Evolutionary conservation across 2,113 vertebrate genomes (phyloP).

Genomic region (Hymenochirus boettgeri): DNA sequence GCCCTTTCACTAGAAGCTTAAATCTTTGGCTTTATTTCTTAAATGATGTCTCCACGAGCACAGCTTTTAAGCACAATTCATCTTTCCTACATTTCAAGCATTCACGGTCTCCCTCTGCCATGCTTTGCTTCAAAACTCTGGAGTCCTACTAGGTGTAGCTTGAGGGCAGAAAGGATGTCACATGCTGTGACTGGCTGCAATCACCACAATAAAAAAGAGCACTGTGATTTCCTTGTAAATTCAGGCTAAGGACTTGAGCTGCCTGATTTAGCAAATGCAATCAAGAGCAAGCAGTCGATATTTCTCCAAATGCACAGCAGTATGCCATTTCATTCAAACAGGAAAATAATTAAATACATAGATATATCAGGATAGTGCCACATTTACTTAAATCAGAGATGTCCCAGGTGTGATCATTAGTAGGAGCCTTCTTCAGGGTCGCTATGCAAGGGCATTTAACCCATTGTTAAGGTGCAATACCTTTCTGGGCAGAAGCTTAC

Average conservation of each 20-base stretch:
- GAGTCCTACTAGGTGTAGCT: conserved; percentile 65
- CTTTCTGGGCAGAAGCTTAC: no score
- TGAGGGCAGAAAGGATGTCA: conserved; percentile 64
- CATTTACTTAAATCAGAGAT: no score
- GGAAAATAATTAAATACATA: conserved; percentile 40
- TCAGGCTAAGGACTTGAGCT: conserved; percentile 52
- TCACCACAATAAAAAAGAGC: conserved; percentile 70
- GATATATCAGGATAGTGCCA: neutral
- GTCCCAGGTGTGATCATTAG: no score
- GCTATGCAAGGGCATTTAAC: no score
- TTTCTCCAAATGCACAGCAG: conserved; percentile 50
- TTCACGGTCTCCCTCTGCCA: conserved; percentile 53
- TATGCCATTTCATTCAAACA: conserved; percentile 35
- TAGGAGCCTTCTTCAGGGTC: no score
- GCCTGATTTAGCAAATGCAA: conserved; percentile 62
- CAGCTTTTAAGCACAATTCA: conserved; percentile 67
- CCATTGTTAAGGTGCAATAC: no score
- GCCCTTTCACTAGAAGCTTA: conserved; percentile 62
- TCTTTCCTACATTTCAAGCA: conserved; percentile 59
- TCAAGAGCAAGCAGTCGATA: conserved; percentile 54
- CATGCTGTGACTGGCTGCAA: conserved; percentile 59
- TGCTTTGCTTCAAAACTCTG: conserved; percentile 51
- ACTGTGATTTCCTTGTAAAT: conserved; percentile 67
- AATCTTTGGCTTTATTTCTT: conserved; percentile 59
- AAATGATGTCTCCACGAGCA: conserved; percentile 65